Percentiles rank a stretch among this genome's conserved stretches.
phyloP scores from a whole-genome alignment of 2,888 invertebrate genomes.

The Drosophila eohydei region DNA sequence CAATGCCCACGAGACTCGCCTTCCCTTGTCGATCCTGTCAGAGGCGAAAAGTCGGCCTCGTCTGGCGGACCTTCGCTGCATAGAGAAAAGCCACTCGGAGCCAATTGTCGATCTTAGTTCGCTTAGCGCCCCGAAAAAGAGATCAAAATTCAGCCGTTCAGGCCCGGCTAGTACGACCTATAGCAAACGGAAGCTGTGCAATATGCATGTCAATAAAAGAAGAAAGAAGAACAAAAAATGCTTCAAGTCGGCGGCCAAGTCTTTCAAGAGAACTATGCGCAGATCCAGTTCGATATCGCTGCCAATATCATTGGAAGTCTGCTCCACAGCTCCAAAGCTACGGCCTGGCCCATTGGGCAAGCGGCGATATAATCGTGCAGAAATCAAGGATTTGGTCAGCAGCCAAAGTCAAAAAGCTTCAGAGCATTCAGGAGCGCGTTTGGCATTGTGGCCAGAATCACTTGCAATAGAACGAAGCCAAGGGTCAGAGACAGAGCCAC shows the following conservation, averaged over 20 bases:
- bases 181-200: not conserved
- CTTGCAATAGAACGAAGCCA: not conserved
- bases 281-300: not conserved
- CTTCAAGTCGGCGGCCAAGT: accelerated
- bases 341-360: not conserved
- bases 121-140: not conserved
- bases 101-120: too few relatives aligned
- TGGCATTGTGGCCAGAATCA: not conserved
- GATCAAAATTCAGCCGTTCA: accelerated
- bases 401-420: too few relatives aligned
- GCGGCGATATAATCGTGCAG: not conserved
- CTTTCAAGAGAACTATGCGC: not conserved
- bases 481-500: too few relatives aligned
- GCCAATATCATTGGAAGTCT: not conserved
- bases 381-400: not conserved
- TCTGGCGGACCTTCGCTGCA: not conserved
- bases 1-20: slow-evolving; percentile 2
- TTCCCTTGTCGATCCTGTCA: accelerated
- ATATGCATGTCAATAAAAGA: too few relatives aligned
- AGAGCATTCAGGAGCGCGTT: not conserved
- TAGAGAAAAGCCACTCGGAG: too few relatives aligned
- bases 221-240: not conserved
- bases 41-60: not conserved
- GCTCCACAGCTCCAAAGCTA: not conserved
- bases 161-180: too few relatives aligned